A percentile compares a stretch with the other conserved stretches of the same genome.
These are phyloP conservation scores for Cryptoblepharus egeriae DNA, from an alignment of 2,797 vertebrate species.

Conservation along the genomic window DNA sequence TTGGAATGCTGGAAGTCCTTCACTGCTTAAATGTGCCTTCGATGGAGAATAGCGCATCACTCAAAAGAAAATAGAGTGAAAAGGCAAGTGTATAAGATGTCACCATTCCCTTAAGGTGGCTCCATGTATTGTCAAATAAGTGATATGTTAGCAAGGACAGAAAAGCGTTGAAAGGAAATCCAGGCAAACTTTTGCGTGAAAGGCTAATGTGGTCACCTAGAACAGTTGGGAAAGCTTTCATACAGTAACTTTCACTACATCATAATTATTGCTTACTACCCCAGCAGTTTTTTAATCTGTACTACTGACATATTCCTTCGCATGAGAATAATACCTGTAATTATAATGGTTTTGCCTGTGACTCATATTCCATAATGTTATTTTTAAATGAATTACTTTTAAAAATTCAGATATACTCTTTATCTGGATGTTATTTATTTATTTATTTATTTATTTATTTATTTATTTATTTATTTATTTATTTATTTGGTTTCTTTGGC, in stretches of 20 bases:
- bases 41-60: constrained; percentile 73
- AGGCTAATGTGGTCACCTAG: neutral
- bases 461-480: too few species aligned
- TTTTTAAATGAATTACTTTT: neutral
- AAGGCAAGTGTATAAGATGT: constrained; percentile 47
- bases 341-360: neutral
- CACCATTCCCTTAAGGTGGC: constrained; percentile 61
- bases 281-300: neutral
- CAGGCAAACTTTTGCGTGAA: neutral
- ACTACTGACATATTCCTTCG: neutral
- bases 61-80: constrained; percentile 74
- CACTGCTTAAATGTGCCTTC: constrained; percentile 73
- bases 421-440: neutral
- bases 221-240: neutral
- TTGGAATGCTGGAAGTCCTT: constrained; percentile 82
- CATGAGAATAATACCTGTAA: neutral
- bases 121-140: constrained; percentile 70
- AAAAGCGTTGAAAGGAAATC: neutral
- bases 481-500: too few species aligned
- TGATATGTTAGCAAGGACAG: constrained; percentile 59
- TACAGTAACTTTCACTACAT: neutral
- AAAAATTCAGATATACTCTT: neutral
- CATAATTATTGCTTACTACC: neutral
- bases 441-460: too few species aligned
- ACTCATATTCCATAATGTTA: neutral